These are phyloP conservation scores for Pollenia angustigena DNA, from an alignment of 2,888 invertebrate genomes.

Conservation along the genomic window DNA sequence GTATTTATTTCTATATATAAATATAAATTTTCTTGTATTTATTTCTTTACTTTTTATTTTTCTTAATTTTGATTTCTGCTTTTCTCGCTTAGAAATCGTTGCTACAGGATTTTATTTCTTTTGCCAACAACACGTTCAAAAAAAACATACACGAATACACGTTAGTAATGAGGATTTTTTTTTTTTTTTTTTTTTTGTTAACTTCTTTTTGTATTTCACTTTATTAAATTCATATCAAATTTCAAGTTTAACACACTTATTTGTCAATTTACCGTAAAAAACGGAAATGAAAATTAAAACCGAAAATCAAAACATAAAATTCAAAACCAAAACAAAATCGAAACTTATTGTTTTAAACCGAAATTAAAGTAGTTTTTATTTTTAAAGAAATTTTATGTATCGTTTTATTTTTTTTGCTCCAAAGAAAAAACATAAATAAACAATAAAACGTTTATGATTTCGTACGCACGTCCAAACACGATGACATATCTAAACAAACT, in stretches of 20 bases:
- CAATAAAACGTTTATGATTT: constrained; percentile 40
- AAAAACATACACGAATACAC: constrained; percentile 7
- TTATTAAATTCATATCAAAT: constrained; percentile 57
- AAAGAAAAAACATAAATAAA: constrained; percentile 60
- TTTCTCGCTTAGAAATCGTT: neutral
- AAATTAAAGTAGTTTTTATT: constrained; percentile 43
- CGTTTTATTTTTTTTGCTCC: constrained; percentile 27
- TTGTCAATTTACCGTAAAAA: constrained; percentile 63
- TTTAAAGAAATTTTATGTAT: constrained; percentile 17
- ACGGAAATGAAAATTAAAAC: constrained; percentile 12
- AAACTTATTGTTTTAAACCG: constrained; percentile 46
- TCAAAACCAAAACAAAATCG: constrained; percentile 57
- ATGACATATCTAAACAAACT: constrained; percentile 73
- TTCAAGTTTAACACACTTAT: constrained; percentile 58
- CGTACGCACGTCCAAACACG: constrained; percentile 63
- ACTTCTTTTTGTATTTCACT: constrained; percentile 46
- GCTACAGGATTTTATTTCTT: constrained; percentile 23
- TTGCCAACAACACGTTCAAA: neutral
- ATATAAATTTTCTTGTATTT: constrained; percentile 4
- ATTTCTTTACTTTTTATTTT: constrained; percentile 15
- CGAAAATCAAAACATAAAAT: constrained; percentile 13
- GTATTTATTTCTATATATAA: constrained; percentile 23
- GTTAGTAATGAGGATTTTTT: constrained; percentile 11
- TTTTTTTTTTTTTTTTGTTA: neutral
- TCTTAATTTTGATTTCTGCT: neutral